A percentile compares a stretch with the other conserved stretches of the same genome.
Conservation (phyloP, 2,797 vertebrate species). For the Peromyscus attwateri region DNA sequence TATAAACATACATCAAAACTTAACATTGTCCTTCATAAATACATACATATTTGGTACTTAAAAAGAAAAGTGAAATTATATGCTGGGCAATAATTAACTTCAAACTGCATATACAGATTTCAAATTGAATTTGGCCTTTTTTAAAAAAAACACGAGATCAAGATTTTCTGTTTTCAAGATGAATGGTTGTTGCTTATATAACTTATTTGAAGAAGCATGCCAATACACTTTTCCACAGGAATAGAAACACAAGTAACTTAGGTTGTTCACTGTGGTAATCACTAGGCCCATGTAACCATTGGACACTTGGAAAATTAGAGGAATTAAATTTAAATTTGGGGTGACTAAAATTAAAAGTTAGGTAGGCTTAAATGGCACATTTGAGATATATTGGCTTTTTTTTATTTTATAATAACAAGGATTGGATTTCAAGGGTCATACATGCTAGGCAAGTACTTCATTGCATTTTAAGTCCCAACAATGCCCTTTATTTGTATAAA, state of each 20-base stretch:
- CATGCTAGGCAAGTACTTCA: not conserved
- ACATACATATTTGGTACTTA: not conserved
- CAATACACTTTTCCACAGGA: constrained; percentile 12
- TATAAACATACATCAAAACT: not conserved
- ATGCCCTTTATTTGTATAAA: not conserved
- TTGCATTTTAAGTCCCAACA: not conserved
- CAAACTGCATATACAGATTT: constrained; percentile 49
- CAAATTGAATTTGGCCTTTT: constrained; percentile 56
- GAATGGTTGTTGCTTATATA: not conserved
- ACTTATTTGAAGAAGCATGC: not conserved
- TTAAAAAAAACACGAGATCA: constrained; percentile 43
- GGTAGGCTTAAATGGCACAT: not conserved
- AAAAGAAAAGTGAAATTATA: constrained; percentile 43
- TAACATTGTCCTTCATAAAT: not conserved
- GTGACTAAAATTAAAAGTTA: constrained; percentile 44
- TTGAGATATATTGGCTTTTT: constrained; percentile 4
- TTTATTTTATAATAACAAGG: not conserved
- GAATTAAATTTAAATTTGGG: constrained; percentile 53
- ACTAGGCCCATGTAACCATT: not conserved
- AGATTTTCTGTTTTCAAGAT: constrained; percentile 42
- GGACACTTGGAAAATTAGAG: constrained; percentile 36
- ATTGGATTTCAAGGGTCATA: not conserved
- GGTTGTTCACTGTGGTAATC: not conserved
- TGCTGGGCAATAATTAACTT: constrained; percentile 54
- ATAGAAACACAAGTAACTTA: constrained; percentile 26